These are phyloP conservation scores for Phortica variegata DNA, from an alignment of 1,140 invertebrate species.

Conservation along the genomic window DNA sequence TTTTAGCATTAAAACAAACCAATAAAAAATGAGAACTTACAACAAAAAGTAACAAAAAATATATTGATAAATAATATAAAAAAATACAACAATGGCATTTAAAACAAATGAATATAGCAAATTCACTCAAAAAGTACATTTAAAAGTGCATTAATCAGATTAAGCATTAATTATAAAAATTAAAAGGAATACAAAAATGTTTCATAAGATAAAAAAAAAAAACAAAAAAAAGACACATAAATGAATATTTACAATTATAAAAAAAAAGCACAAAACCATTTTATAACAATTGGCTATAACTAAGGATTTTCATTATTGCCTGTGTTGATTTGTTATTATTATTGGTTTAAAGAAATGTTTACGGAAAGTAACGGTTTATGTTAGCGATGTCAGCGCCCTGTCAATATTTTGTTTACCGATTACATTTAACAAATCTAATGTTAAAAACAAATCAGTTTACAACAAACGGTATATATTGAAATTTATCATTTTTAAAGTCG, in stretches of 20 bases:
- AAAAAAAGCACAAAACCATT: slow-evolving; percentile 50
- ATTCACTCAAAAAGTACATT: slow-evolving; percentile 51
- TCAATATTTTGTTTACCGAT: too few species aligned
- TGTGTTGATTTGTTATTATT: too few species aligned
- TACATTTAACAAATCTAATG: too few species aligned
- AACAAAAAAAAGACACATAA: slow-evolving; percentile 25
- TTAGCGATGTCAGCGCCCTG: too few species aligned
- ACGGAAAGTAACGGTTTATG: too few species aligned
- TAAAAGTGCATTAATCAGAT: slow-evolving; percentile 54
- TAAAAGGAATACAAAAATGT: slow-evolving; percentile 30
- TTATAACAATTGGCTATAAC: slow-evolving; percentile 47
- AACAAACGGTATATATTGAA: slow-evolving; percentile 13
- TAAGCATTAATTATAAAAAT: slow-evolving; percentile 49
- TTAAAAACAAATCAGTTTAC: slow-evolving; percentile 36
- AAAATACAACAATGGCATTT: slow-evolving; percentile 27
- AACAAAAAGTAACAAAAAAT: slow-evolving; percentile 22
- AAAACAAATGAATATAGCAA: slow-evolving; percentile 35
- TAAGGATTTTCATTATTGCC: too few species aligned
- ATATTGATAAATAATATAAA: slow-evolving; percentile 28
- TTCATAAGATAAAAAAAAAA: slow-evolving; percentile 9
- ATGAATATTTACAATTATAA: slow-evolving; percentile 46
- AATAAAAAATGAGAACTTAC: slow-evolving; percentile 8
- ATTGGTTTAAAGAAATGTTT: too few species aligned
- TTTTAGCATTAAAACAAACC: slow-evolving; percentile 22
- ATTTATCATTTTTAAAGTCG: slow-evolving; percentile 15